Evolutionary conservation across 2,888 invertebrate genomes (phyloP).

Genomic region (Archaeoteleia sp.): DNA sequence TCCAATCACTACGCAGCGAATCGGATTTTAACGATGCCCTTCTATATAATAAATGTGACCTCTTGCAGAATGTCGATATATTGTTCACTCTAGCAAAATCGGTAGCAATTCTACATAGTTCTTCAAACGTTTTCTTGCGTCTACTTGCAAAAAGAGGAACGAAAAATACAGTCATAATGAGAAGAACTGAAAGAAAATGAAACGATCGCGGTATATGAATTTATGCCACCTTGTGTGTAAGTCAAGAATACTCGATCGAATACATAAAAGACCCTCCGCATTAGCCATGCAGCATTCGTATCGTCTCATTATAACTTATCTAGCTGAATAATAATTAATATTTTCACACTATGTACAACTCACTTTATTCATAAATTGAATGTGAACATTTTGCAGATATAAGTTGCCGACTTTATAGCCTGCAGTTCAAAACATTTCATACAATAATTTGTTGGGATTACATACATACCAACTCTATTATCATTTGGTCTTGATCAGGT

Average conservation of each 20-base stretch:
- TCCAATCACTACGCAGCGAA: slow-evolving; percentile 23
- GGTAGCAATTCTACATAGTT: slow-evolving; percentile 11
- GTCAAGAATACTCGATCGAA: slow-evolving; percentile 34
- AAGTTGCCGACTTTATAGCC: too few species aligned
- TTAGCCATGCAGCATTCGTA: slow-evolving; percentile 18
- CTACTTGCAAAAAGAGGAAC: slow-evolving; percentile 19
- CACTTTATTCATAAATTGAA: too few species aligned
- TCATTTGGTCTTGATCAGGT: too few species aligned
- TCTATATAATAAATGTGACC: slow-evolving; percentile 31
- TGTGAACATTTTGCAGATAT: too few species aligned
- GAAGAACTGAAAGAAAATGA: slow-evolving; percentile 41
- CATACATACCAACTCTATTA: too few species aligned
- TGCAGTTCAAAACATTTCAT: too few species aligned
- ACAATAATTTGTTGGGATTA: too few species aligned
- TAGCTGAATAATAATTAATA: too few species aligned
- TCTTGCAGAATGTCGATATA: slow-evolving; percentile 6
- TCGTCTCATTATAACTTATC: slow-evolving; percentile 23
- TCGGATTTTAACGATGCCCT: slow-evolving; percentile 40
- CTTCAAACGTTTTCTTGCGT: slow-evolving; percentile 14
- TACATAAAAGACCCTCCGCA: slow-evolving; percentile 33
- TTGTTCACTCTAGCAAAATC: slow-evolving; percentile 37
- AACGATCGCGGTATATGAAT: slow-evolving; percentile 30
- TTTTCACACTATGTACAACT: too few species aligned
- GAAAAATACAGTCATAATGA: slow-evolving; percentile 41
- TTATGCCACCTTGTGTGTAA: slow-evolving; percentile 25